Conservation (phyloP, 2,888 invertebrate genomes). For the Andrena chrysosceles region DNA sequence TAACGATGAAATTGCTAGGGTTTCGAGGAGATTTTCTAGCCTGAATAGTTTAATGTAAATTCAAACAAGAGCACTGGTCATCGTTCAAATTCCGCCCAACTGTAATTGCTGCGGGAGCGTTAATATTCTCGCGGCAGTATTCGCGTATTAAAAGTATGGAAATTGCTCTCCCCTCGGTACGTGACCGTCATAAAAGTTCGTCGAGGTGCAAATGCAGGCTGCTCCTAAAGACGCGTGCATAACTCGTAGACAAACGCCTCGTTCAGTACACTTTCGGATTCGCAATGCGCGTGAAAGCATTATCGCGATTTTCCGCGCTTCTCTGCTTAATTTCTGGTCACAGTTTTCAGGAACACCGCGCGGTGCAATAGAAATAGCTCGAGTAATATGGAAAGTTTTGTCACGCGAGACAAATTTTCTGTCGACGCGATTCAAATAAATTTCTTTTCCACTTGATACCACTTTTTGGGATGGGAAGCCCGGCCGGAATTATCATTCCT, state of each 20-base stretch:
- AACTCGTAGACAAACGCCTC: constrained; percentile 13
- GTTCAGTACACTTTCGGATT: constrained; percentile 2
- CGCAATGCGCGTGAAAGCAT: background rate
- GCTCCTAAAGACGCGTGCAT: background rate
- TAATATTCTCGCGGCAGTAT: constrained; percentile 6
- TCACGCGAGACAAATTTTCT: too few relatives aligned
- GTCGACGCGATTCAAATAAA: too few relatives aligned
- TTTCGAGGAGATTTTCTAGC: too few relatives aligned
- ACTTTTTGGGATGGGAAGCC: too few relatives aligned
- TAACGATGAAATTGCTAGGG: too few relatives aligned
- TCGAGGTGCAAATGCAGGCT: constrained; percentile 3
- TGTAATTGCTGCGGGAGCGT: constrained; percentile 19
- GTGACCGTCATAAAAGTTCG: constrained; percentile 32
- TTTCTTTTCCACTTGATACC: too few relatives aligned
- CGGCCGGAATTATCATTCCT: too few relatives aligned
- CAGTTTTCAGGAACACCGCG: background rate
- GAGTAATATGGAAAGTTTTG: background rate
- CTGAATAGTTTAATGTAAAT: background rate
- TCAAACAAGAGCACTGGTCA: background rate
- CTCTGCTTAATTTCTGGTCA: background rate
- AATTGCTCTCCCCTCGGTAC: constrained; percentile 5
- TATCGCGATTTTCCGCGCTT: background rate
- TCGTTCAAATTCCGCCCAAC: background rate
- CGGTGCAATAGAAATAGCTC: background rate
- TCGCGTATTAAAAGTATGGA: constrained; percentile 27